Percentiles rank a stretch among this genome's conserved stretches.
Evolutionary conservation across 2,888 invertebrate species (phyloP).

Genomic region (Bedellia somnulentella): DNA sequence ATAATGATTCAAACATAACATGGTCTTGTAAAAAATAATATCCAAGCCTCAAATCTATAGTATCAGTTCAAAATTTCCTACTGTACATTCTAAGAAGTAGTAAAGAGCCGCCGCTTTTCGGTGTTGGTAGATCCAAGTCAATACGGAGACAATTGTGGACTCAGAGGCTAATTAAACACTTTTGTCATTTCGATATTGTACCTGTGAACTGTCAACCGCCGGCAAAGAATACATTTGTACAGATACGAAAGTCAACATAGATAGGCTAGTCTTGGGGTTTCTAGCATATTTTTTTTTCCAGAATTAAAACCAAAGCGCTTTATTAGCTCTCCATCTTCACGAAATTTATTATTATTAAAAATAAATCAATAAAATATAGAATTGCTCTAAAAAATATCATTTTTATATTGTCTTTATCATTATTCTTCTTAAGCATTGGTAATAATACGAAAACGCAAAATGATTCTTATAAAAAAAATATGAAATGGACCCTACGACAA

Average conservation of each 20-base stretch:
- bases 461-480: too few relatives aligned
- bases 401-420: too few relatives aligned
- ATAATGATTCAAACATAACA: slow-evolving; percentile 5
- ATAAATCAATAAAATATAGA: too few relatives aligned
- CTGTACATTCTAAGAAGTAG: slow-evolving; percentile 22
- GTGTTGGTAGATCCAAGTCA: slow-evolving; percentile 3
- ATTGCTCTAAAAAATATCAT: too few relatives aligned
- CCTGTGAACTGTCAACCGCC: slow-evolving; percentile 2
- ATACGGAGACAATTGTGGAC: slow-evolving; percentile 1
- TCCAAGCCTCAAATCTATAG: background rate
- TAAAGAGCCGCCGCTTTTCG: slow-evolving; percentile 9
- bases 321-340: too few relatives aligned
- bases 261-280: too few relatives aligned
- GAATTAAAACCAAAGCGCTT: too few relatives aligned
- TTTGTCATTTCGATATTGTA: slow-evolving; percentile 3
- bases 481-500: too few relatives aligned
- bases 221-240: background rate
- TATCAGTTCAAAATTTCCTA: slow-evolving; percentile 8
- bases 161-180: slow-evolving; percentile 5
- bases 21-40: slow-evolving; percentile 2
- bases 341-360: too few relatives aligned
- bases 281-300: too few relatives aligned
- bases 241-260: background rate
- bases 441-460: too few relatives aligned
- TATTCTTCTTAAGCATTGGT: too few relatives aligned